phyloP scores from a whole-genome alignment of 2,888 invertebrate species.

The Sabellastarte sp. region DNA sequence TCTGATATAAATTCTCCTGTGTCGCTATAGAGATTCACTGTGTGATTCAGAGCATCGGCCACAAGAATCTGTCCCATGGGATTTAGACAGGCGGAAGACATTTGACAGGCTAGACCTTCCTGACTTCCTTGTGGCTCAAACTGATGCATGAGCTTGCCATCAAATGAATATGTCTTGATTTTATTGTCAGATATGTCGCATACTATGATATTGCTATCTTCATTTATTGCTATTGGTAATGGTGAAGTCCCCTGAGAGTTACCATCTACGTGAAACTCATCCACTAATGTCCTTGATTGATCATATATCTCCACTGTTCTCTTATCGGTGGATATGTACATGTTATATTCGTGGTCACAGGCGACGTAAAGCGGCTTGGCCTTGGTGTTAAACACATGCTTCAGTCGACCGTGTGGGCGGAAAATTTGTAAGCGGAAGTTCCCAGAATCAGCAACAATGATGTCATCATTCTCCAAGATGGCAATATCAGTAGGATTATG shows the following conservation, averaged over 20 bases:
- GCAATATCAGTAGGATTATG: background rate
- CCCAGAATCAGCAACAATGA: background rate
- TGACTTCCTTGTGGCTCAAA: conserved; percentile 37
- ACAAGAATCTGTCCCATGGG: conserved; percentile 40
- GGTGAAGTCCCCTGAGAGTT: background rate
- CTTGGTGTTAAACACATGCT: background rate
- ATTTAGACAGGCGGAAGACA: conserved; percentile 39
- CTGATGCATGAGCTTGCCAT: conserved; percentile 36
- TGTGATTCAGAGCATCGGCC: conserved; percentile 49
- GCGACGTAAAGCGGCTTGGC: conserved; percentile 24
- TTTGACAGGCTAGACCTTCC: conserved; percentile 39
- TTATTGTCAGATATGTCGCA: conserved; percentile 38
- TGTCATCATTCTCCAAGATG: background rate
- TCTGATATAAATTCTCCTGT: conserved; percentile 40
- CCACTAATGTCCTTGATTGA: background rate
- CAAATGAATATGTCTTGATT: conserved; percentile 39
- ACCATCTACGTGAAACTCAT: background rate
- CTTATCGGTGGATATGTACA: conserved; percentile 29
- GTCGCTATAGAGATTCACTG: conserved; percentile 45
- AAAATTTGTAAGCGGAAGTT: background rate
- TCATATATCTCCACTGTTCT: background rate
- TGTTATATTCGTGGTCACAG: conserved; percentile 38
- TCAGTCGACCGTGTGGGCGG: background rate
- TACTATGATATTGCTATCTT: conserved; percentile 42
- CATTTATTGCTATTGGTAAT: background rate